Conservation (phyloP, 2,113 vertebrate genomes). For the Myiozetetes cayanensis region DNA sequence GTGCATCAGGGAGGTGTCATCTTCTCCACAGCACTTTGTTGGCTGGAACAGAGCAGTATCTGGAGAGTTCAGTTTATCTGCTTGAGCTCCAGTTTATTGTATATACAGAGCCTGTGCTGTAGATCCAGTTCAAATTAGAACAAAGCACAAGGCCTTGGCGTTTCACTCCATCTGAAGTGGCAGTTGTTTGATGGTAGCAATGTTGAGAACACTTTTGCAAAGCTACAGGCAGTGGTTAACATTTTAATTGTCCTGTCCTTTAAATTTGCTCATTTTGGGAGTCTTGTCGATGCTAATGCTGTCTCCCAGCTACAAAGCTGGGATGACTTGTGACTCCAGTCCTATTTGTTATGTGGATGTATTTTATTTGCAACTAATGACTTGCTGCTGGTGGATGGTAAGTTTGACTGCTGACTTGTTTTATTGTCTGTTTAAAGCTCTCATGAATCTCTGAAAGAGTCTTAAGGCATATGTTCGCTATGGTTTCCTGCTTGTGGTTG, state of each 20-base stretch:
- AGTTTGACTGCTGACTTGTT: not conserved
- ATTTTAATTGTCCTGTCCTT: conserved; percentile 6
- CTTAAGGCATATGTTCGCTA: not conserved
- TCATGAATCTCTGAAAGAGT: not conserved
- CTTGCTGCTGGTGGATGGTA: not conserved
- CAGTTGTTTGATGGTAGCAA: not conserved
- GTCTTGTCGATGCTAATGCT: not conserved
- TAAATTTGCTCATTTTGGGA: not conserved
- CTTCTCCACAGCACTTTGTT: not conserved
- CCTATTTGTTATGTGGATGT: not conserved
- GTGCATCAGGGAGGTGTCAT: not conserved
- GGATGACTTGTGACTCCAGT: not conserved
- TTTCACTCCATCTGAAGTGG: not conserved
- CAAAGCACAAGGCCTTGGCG: not conserved
- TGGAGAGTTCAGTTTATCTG: not conserved
- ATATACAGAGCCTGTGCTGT: not conserved
- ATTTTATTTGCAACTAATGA: not conserved
- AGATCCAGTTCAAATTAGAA: not conserved
- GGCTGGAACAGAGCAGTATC: not conserved
- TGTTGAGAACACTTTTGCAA: not conserved
- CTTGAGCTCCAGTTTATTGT: not conserved
- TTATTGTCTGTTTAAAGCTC: not conserved
- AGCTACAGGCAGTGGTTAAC: not conserved
- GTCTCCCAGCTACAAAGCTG: not conserved
- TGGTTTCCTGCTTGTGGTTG: not conserved